Conservation (phyloP, 2,888 invertebrate genomes). For the Lasius fuliginosus region DNA sequence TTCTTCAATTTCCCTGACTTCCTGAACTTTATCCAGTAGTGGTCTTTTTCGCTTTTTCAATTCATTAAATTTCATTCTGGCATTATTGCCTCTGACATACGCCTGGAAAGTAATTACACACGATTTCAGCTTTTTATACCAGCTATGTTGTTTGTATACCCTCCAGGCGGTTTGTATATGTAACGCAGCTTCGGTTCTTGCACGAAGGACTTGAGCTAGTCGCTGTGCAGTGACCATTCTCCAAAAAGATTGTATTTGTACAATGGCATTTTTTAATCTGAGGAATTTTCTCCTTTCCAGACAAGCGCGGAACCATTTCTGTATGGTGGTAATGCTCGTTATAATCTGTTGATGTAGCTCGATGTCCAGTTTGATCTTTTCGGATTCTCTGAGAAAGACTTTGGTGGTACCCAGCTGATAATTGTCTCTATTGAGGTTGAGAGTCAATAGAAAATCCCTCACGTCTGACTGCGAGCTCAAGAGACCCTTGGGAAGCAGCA, state of each 20-base stretch:
- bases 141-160: constrained; percentile 89
- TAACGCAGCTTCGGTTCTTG: constrained; percentile 88
- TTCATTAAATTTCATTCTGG: constrained; percentile 88
- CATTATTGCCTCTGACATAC: constrained; percentile 90
- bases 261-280: constrained; percentile 91
- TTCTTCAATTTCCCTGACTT: constrained; percentile 62
- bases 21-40: constrained; percentile 56
- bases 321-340: constrained; percentile 96
- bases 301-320: constrained; percentile 95
- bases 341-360: constrained; percentile 97
- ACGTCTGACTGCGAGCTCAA: constrained; percentile 96
- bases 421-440: constrained; percentile 95
- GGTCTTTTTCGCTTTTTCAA: constrained; percentile 82
- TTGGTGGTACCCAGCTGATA: constrained; percentile 96
- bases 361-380: constrained; percentile 96
- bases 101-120: constrained; percentile 91
- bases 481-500: constrained; percentile 95
- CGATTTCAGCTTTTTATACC: constrained; percentile 89
- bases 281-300: constrained; percentile 93
- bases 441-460: constrained; percentile 92
- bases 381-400: constrained; percentile 97
- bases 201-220: constrained; percentile 86
- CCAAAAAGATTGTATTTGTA: constrained; percentile 92
- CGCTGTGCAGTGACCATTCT: constrained; percentile 90
- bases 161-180: constrained; percentile 94